A percentile compares a stretch with the other conserved stretches of the same genome.
These are phyloP conservation scores for Drosophila kanekoi DNA, from an alignment of 2,888 invertebrate species.

Conservation along the genomic window DNA sequence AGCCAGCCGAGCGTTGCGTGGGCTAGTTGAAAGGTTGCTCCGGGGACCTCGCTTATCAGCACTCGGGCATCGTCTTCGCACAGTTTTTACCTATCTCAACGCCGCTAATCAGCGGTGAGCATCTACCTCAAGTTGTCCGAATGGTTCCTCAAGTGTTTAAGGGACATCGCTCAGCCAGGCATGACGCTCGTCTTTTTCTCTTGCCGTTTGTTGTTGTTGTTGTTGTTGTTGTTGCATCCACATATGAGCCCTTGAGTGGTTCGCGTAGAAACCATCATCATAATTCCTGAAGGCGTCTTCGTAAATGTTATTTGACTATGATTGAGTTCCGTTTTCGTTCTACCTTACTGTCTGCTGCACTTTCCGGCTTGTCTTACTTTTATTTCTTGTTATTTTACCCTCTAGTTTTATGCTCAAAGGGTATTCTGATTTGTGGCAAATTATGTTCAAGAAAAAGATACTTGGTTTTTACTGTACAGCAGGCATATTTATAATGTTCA, in stretches of 20 bases:
- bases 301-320: constrained; percentile 20
- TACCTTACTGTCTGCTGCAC: constrained; percentile 3
- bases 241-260: constrained; percentile 26
- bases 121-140: constrained; percentile 22
- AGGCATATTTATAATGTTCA: neutral
- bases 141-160: constrained; percentile 26
- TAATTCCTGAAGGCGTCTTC: constrained; percentile 19
- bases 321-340: constrained; percentile 22
- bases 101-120: constrained; percentile 44
- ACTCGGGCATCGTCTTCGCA: constrained; percentile 43
- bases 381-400: constrained; percentile 2
- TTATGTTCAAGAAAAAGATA: neutral
- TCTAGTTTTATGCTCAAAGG: constrained; percentile 1
- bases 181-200: constrained; percentile 57
- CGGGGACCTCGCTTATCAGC: constrained; percentile 40
- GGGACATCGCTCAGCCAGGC: constrained; percentile 47
- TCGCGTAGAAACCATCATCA: constrained; percentile 16
- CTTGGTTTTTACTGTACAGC: too few species aligned
- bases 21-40: constrained; percentile 31
- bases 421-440: neutral
- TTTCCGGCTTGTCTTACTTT: constrained; percentile 23
- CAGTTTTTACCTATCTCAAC: constrained; percentile 30
- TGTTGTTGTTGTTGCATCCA: constrained; percentile 26
- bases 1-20: constrained; percentile 37
- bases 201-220: constrained; percentile 9